Evolutionary conservation across 2,888 invertebrate genomes (phyloP).

Genomic region (Pantelozetes paolii): DNA sequence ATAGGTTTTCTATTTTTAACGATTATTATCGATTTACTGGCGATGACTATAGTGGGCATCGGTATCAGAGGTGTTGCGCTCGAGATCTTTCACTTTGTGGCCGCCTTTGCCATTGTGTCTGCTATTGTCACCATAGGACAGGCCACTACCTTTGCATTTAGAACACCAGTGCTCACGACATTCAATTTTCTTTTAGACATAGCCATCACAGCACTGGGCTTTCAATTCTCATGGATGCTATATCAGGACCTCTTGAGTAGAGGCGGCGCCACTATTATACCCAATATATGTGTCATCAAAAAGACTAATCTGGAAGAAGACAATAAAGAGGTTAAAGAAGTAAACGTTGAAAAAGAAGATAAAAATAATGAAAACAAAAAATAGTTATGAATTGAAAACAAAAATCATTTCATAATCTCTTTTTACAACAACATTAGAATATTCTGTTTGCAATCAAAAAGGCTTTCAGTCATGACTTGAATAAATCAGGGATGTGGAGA

Average conservation of each 20-base stretch:
- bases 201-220: not conserved
- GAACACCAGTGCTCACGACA: not conserved
- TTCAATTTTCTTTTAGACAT: not conserved
- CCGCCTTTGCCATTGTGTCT: not conserved
- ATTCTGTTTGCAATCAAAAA: no score
- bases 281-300: conserved; percentile 2
- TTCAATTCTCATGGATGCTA: conserved; percentile 12
- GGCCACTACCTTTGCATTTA: not conserved
- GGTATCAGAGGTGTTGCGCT: conserved; percentile 13
- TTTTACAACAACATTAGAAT: no score
- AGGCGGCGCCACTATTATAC: conserved; percentile 10
- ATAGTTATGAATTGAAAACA: not conserved
- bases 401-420: no score
- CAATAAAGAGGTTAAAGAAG: not conserved
- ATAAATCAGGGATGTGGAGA: no score
- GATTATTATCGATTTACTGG: conserved; percentile 2
- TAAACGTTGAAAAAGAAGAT: not conserved
- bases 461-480: no score
- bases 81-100: conserved; percentile 11
- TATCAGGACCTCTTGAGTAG: not conserved
- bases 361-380: not conserved
- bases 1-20: conserved; percentile 2
- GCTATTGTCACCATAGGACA: conserved; percentile 10
- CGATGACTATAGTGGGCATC: not conserved
- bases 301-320: not conserved